Base-by-base conservation (phyloP, 2,888 invertebrate species). In the Helleia helle region DNA sequence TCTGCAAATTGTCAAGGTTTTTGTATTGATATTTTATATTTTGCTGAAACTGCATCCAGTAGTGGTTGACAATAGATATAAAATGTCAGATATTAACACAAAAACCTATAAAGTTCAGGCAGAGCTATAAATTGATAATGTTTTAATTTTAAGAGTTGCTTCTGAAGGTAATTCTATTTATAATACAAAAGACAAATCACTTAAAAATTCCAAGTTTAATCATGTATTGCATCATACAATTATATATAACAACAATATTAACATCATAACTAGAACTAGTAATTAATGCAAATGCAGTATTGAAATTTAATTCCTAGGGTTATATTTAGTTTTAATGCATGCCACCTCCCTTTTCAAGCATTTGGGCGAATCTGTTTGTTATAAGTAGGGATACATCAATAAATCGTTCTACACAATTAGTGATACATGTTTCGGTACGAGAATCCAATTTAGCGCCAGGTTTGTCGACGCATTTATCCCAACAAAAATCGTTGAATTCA, bases 391-490 rank as follows among this genome's bases (percentile, higher is more conserved):
- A 95, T 2, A 95, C 94, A 73, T 97, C 97, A 50, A 97, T 95
- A 65, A 97, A 97, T 58, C 97, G 87, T 60, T 96, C 95, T 0
- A 97, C 97, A 73, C 97, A 97, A 70, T 97, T 97, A 9, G 89
- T 89, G 40, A 98, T 83, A 62, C 97, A 97, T 0, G 93, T 92
- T 79, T 97, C 97, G 1, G 96, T 95, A 57, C 90, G 89, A 41
- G 92, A 91, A 66, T 97, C 97, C 50, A 97, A 71, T 76, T 95
- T 96, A 31, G 90, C 89, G 24, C 93, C 89, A 3, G 96, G 95
- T 62, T 95, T 96, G 40, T 96, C 96, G 24, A 97, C 89, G 67
- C 97, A 98, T 68, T 95, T 95, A 11, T 97, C 97, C 97, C 97
- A 98, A 69, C 97, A 98, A 50, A 94, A 90, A 60, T 96, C 96